A percentile compares a stretch with the other conserved stretches of the same genome.
Conservation (phyloP, 1,140 invertebrate genomes). For the Sycophaga agraensis region DNA sequence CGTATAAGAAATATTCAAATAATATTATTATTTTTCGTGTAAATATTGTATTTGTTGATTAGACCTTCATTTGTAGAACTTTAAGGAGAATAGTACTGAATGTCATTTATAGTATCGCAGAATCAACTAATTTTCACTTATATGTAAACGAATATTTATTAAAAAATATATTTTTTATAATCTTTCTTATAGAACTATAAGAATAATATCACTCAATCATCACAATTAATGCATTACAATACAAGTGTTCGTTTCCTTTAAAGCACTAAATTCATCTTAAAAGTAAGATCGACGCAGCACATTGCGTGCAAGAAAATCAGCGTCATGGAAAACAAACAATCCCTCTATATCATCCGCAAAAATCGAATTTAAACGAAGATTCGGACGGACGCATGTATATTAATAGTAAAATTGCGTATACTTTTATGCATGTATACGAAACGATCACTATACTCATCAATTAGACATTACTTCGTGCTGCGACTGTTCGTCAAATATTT, state of each 20-base stretch:
- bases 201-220: conserved; percentile 22
- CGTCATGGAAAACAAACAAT: background rate
- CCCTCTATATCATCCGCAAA: background rate
- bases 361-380: background rate
- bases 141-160: conserved; percentile 16
- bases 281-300: background rate
- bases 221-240: conserved; percentile 20
- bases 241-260: background rate
- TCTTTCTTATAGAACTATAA: conserved; percentile 17
- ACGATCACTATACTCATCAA: background rate
- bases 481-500: background rate
- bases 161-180: conserved; percentile 26
- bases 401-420: background rate
- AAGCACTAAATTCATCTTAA: conserved; percentile 11
- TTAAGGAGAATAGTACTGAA: background rate
- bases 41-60: background rate
- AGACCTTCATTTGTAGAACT: background rate
- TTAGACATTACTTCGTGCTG: background rate
- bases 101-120: background rate
- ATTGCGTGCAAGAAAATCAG: background rate
- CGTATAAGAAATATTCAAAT: too few relatives aligned
- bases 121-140: conserved; percentile 1
- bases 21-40: too few relatives aligned
- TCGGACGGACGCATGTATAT: conserved; percentile 18
- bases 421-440: background rate